phyloP scores from a whole-genome alignment of 2,797 vertebrate genomes.

The Percopsis omiscomaycus region DNA sequence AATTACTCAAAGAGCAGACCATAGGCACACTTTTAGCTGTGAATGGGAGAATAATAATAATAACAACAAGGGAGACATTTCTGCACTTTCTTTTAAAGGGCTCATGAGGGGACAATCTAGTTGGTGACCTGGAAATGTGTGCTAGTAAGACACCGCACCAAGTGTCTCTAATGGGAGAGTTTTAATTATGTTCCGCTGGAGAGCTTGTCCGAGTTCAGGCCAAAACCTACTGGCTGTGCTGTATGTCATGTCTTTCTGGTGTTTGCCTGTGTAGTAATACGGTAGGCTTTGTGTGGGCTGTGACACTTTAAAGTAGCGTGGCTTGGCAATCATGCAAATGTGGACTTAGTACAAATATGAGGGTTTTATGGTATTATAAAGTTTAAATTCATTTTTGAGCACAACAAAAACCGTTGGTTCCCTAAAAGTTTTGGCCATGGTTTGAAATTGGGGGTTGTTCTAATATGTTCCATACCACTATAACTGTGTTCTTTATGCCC shows the following conservation, averaged over 20 bases:
- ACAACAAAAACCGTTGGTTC: conserved; percentile 19
- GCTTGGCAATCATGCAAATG: conserved; percentile 24
- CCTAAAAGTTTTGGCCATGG: conserved; percentile 8
- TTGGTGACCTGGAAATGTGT: conserved; percentile 40
- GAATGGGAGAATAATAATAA: conserved; percentile 23
- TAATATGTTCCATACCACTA: too few species aligned
- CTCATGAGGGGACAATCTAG: conserved; percentile 36
- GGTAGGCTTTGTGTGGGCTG: conserved; percentile 12
- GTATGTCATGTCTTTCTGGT: conserved; percentile 51
- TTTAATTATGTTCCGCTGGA: conserved; percentile 43
- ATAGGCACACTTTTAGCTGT: conserved; percentile 21
- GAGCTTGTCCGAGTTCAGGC: conserved; percentile 47
- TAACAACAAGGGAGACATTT: conserved; percentile 19
- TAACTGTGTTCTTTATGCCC: conserved; percentile 1
- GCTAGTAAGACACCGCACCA: conserved; percentile 34
- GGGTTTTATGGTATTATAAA: conserved; percentile 18
- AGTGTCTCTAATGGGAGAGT: conserved; percentile 24
- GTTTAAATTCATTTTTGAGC: conserved; percentile 8
- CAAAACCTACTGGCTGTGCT: conserved; percentile 38
- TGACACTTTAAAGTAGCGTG: conserved; percentile 24
- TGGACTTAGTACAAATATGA: conserved; percentile 27
- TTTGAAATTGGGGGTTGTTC: conserved; percentile 13
- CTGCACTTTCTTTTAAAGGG: conserved; percentile 43
- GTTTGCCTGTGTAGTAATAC: conserved; percentile 38
- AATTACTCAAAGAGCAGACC: conserved; percentile 22